phyloP scores from a whole-genome alignment of 2,797 vertebrate species.

The Remorina albescens region DNA sequence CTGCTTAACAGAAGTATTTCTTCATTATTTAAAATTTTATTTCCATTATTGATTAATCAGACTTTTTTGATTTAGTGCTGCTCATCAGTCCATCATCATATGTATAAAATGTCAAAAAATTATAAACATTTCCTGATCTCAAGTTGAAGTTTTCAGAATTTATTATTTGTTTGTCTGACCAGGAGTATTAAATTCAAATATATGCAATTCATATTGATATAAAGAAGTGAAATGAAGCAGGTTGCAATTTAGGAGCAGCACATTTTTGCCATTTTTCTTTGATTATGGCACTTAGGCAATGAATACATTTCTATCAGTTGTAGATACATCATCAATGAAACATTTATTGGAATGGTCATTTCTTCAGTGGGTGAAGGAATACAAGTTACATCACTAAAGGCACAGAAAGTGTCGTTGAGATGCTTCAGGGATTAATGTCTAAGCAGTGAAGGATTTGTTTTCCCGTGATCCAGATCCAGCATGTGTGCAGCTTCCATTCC shows the following conservation, averaged over 20 bases:
- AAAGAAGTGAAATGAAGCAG: background rate
- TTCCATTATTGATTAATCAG: background rate
- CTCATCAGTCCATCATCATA: background rate
- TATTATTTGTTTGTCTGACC: background rate
- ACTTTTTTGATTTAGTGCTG: background rate
- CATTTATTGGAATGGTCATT: background rate
- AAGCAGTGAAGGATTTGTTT: slow-evolving; percentile 50
- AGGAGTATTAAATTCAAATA: background rate
- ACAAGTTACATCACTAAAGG: background rate
- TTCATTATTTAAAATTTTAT: background rate
- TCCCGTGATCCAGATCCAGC: slow-evolving; percentile 82
- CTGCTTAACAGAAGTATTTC: slow-evolving; percentile 17
- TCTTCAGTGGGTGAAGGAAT: background rate
- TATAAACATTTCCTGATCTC: background rate
- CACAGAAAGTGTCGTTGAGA: background rate
- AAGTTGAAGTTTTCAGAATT: background rate
- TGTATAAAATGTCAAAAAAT: background rate
- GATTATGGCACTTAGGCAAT: background rate
- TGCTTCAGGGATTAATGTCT: slow-evolving; percentile 58
- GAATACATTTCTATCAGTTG: background rate
- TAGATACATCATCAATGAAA: background rate
- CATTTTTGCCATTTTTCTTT: background rate
- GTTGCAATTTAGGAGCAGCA: background rate
- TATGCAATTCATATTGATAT: background rate
- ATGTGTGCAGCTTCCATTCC: slow-evolving; percentile 83